These are phyloP conservation scores for Saimiri boliviensis DNA, from an alignment of 2,113 vertebrate species.

Conservation along the genomic window DNA sequence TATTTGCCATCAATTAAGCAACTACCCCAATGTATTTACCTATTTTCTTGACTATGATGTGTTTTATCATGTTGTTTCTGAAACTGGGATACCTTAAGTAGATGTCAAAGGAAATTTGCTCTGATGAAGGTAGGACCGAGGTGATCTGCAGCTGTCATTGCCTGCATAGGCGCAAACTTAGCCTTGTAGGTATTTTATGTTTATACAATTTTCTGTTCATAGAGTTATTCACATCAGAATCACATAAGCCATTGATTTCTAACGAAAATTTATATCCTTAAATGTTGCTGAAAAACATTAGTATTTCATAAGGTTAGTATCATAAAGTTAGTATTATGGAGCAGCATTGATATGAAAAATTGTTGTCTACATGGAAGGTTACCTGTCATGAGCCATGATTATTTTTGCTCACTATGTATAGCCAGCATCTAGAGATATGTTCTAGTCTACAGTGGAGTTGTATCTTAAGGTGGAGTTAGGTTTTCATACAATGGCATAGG, in stretches of 20 bases:
- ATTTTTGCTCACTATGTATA: not conserved
- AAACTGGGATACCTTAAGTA: not conserved
- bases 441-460: not conserved
- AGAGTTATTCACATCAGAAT: not conserved
- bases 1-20: not conserved
- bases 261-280: not conserved
- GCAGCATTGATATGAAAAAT: not conserved
- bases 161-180: not conserved
- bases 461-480: not conserved
- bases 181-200: not conserved
- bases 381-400: not conserved
- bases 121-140: not conserved
- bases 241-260: not conserved
- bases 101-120: not conserved
- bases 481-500: not conserved
- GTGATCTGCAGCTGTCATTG: not conserved
- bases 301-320: not conserved
- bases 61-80: not conserved
- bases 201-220: not conserved
- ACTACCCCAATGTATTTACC: not conserved
- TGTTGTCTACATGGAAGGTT: not conserved
- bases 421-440: not conserved
- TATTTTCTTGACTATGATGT: not conserved
- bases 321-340: not conserved
- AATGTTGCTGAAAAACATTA: not conserved